phyloP scores from a whole-genome alignment of 2,888 invertebrate genomes.

The Flexamia atlantica region DNA sequence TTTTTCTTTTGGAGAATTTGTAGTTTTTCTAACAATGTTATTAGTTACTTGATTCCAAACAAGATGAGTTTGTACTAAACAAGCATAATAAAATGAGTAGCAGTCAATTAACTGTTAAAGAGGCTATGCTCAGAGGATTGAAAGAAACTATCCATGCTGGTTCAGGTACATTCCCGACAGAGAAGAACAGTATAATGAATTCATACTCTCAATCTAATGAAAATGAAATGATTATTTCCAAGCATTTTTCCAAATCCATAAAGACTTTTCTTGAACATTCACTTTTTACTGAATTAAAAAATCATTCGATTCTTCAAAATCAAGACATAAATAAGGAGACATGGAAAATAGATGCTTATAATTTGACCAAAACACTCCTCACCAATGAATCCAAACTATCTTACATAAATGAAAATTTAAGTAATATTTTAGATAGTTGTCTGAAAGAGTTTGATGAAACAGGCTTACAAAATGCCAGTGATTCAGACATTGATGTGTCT shows the following conservation, averaged over 20 bases:
- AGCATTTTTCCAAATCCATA: conserved; percentile 2
- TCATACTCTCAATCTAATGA: neutral
- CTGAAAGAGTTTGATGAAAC: conserved; percentile 46
- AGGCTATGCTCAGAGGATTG: neutral
- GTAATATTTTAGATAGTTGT: conserved; percentile 59
- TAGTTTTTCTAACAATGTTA: too few relatives aligned
- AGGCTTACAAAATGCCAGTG: neutral
- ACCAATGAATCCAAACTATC: conserved; percentile 39
- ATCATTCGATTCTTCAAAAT: neutral
- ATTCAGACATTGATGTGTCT: conserved; percentile 22
- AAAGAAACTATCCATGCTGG: conserved; percentile 3
- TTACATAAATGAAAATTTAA: conserved; percentile 59
- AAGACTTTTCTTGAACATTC: conserved; percentile 11
- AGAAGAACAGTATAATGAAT: neutral
- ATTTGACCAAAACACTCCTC: conserved; percentile 53
- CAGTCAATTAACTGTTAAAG: neutral
- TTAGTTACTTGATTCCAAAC: too few relatives aligned
- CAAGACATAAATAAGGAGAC: conserved; percentile 27
- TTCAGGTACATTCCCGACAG: neutral
- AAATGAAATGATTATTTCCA: neutral
- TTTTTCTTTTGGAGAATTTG: too few relatives aligned
- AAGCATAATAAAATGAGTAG: neutral
- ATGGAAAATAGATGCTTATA: conserved; percentile 61
- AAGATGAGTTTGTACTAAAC: neutral
- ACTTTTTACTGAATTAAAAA: neutral